phyloP scores from a whole-genome alignment of 2,113 vertebrate genomes.

The Gobio gobio region DNA sequence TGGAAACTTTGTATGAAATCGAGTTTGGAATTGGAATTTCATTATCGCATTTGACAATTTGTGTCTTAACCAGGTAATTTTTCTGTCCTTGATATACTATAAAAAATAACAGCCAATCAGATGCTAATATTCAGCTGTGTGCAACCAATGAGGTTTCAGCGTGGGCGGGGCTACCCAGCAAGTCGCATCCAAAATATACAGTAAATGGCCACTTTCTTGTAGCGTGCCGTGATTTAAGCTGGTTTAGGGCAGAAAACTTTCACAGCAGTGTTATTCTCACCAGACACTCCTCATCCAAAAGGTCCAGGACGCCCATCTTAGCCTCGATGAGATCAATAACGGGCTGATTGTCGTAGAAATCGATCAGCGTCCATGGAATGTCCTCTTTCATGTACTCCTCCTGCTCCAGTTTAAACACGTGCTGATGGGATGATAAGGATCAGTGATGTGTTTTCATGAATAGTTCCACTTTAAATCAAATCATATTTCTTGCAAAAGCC shows the following conservation, averaged over 20 bases:
- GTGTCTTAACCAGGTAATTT: not conserved
- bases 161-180: not conserved
- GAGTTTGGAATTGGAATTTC: too few species aligned
- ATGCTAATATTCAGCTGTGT: not conserved
- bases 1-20: too few species aligned
- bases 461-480: not conserved
- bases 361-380: constrained; percentile 96
- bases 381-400: constrained; percentile 98
- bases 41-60: not conserved
- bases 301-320: constrained; percentile 94
- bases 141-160: not conserved
- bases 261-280: constrained; percentile 69
- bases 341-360: constrained; percentile 96
- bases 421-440: constrained; percentile 71
- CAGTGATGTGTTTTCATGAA: not conserved
- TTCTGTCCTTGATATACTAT: not conserved
- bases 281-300: constrained; percentile 97
- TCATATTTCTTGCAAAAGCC: not conserved
- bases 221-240: not conserved
- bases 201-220: not conserved
- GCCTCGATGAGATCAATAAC: constrained; percentile 97
- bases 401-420: constrained; percentile 98
- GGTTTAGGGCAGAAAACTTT: not conserved
- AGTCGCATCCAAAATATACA: not conserved
- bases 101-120: not conserved